phyloP scores from a whole-genome alignment of 2,888 invertebrate genomes.

The Morpho achilles region DNA sequence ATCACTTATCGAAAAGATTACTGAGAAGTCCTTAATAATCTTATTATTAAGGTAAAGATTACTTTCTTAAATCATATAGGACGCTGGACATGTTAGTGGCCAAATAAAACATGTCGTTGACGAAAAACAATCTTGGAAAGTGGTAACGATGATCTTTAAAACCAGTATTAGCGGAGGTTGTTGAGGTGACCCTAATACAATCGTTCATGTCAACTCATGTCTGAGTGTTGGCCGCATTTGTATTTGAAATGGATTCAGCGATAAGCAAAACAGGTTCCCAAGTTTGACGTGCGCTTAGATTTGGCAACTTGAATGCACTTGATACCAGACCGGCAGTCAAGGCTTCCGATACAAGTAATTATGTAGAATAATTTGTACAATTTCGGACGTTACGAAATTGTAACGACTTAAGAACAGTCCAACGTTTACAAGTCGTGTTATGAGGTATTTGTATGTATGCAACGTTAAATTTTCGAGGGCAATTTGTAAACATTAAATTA shows the following conservation, averaged over 20 bases:
- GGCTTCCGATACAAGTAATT: conserved; percentile 17
- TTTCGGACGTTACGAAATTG: conserved; percentile 5
- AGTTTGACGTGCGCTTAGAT: conserved; percentile 21
- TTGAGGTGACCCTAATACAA: conserved; percentile 2
- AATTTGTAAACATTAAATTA: conserved; percentile 1
- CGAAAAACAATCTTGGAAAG: background rate
- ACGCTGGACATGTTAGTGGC: too few relatives aligned
- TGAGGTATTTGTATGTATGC: background rate
- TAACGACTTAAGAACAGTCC: conserved; percentile 2
- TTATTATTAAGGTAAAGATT: too few relatives aligned
- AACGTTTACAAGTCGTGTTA: background rate
- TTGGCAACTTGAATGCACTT: conserved; percentile 19
- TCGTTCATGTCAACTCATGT: conserved; percentile 3
- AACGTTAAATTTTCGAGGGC: conserved; percentile 1
- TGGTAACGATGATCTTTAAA: background rate
- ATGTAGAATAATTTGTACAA: background rate
- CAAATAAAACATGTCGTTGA: too few relatives aligned
- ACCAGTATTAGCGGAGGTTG: background rate
- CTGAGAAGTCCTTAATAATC: too few relatives aligned
- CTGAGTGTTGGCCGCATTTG: conserved; percentile 37
- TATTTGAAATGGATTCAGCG: conserved; percentile 44
- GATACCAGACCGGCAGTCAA: conserved; percentile 22
- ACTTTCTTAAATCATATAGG: too few relatives aligned
- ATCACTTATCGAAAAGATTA: too few relatives aligned
- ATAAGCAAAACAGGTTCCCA: conserved; percentile 54